Percentiles rank a stretch among this genome's conserved stretches.
Evolutionary conservation across 2,113 vertebrate genomes (phyloP).

Genomic region (Pholis gunnellus): DNA sequence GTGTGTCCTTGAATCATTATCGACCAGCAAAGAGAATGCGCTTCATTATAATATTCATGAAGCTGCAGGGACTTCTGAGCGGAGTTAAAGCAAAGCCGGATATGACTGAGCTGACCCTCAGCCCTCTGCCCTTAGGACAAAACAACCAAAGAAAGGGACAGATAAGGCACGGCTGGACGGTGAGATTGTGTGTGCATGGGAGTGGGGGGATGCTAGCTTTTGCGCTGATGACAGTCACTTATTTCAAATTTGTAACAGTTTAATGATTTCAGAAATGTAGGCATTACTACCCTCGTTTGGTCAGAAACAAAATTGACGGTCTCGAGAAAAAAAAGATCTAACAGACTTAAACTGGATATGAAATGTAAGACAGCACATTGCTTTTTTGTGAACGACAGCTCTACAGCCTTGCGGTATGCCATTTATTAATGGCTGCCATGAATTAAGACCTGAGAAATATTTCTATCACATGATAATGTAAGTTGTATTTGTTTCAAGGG

Average conservation of each 20-base stretch:
- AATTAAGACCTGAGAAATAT: slow-evolving; percentile 21
- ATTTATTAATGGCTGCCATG: slow-evolving; percentile 30
- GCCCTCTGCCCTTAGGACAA: slow-evolving; percentile 33
- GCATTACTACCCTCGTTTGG: not conserved
- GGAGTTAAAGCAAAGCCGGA: slow-evolving; percentile 31
- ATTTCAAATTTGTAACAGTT: not conserved
- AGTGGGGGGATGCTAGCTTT: not conserved
- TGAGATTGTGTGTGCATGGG: not conserved
- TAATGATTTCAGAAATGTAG: not conserved
- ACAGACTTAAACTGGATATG: not conserved
- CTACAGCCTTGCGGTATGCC: not conserved
- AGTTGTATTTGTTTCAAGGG: slow-evolving; percentile 44
- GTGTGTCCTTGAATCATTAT: slow-evolving; percentile 45
- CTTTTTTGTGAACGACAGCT: slow-evolving; percentile 1
- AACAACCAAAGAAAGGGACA: slow-evolving; percentile 28
- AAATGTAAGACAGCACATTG: not conserved
- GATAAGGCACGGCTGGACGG: slow-evolving; percentile 9
- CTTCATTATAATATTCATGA: slow-evolving; percentile 74
- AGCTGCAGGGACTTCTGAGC: slow-evolving; percentile 50
- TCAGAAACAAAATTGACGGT: not conserved
- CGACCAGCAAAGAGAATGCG: slow-evolving; percentile 21
- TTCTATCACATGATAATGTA: slow-evolving; percentile 46
- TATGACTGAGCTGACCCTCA: slow-evolving; percentile 55
- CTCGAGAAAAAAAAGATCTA: not conserved
- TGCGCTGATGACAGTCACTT: not conserved